These are phyloP conservation scores for Sclerodermus sp. DNA, from an alignment of 2,888 invertebrate species.

Conservation along the genomic window DNA sequence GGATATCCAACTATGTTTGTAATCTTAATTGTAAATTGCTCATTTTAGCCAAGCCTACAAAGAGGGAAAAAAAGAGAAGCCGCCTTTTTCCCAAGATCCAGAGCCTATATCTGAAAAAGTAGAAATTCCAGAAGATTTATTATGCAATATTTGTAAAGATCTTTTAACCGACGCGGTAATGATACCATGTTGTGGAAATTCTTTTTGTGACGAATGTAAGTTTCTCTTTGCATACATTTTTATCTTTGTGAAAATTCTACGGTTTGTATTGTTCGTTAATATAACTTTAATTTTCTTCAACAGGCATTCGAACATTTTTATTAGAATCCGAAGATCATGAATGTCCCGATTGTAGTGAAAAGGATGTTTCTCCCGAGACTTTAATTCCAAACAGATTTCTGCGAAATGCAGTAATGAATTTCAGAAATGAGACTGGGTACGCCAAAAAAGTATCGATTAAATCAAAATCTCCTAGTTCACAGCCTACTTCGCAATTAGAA, in stretches of 20 bases:
- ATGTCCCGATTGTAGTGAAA: constrained; percentile 92
- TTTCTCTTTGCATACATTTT: constrained; percentile 34
- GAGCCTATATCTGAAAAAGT: constrained; percentile 62
- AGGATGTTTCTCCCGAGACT: constrained; percentile 89
- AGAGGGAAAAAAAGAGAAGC: constrained; percentile 71
- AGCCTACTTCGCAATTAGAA: constrained; percentile 13
- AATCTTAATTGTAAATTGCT: constrained; percentile 4
- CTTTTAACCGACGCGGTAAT: constrained; percentile 93
- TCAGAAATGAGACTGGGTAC: constrained; percentile 90
- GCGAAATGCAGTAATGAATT: constrained; percentile 84
- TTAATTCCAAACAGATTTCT: constrained; percentile 91
- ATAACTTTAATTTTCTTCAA: constrained; percentile 22
- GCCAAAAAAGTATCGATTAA: constrained; percentile 61
- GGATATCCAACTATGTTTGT: constrained; percentile 2
- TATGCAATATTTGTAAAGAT: constrained; percentile 91
- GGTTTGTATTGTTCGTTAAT: not conserved
- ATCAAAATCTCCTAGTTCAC: constrained; percentile 19
- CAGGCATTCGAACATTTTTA: constrained; percentile 84
- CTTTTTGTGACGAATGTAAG: constrained; percentile 98
- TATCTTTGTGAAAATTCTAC: not conserved
- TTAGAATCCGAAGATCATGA: constrained; percentile 93
- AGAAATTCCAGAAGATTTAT: constrained; percentile 86
- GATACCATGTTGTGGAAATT: constrained; percentile 97
- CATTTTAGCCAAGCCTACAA: constrained; percentile 74
- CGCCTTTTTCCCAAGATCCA: constrained; percentile 64